phyloP scores from a whole-genome alignment of 2,113 vertebrate genomes.

The Tachycineta bicolor region DNA sequence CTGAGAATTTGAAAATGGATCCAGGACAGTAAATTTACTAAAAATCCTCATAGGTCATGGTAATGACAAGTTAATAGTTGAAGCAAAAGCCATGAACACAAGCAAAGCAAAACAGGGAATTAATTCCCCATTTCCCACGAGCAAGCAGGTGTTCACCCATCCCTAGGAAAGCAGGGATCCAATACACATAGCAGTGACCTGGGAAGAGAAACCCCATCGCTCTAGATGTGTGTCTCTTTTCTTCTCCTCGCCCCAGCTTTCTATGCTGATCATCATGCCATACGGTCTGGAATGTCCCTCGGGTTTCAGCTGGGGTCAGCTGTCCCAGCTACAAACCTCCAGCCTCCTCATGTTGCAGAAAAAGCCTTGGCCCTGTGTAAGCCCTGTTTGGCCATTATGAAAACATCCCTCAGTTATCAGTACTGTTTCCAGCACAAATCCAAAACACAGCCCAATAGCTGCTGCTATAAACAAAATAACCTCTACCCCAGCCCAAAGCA shows the following conservation, averaged over 20 bases:
- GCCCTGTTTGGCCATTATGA: neutral
- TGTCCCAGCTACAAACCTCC: no score
- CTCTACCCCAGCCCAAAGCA: neutral
- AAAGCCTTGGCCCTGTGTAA: neutral
- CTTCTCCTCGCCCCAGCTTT: neutral
- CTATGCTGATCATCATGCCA: neutral
- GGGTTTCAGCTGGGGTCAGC: neutral
- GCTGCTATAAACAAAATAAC: neutral
- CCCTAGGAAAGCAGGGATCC: neutral
- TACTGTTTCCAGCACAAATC: neutral
- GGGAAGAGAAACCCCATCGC: neutral
- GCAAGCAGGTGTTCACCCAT: neutral
- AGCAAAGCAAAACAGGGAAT: neutral
- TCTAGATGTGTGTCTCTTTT: neutral
- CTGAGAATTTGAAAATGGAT: neutral
- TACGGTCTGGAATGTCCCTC: no score
- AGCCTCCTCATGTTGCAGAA: neutral
- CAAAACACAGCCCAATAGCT: neutral
- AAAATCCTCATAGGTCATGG: fast-evolving
- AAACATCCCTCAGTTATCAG: neutral
- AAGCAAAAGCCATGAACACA: neutral
- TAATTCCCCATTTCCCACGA: neutral
- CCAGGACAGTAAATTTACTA: neutral
- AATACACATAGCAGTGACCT: neutral
- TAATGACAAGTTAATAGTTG: neutral